Conservation (phyloP, 2,888 invertebrate genomes). For the Asteroscopus sphinx region DNA sequence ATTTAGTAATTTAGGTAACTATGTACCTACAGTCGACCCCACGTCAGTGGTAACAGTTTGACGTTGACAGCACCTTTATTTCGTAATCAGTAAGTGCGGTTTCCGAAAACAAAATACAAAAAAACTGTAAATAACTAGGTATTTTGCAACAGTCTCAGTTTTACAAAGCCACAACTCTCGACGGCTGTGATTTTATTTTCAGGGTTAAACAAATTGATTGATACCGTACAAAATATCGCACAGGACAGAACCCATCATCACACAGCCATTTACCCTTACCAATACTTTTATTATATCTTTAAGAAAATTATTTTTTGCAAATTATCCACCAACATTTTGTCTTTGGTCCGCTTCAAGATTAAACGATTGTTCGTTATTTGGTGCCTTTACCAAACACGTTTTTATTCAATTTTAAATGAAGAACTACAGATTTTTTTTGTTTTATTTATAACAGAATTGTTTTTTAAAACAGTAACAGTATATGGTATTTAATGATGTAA, state of each 20-base stretch:
- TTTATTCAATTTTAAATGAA: constrained; percentile 58
- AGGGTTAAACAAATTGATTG: too few species aligned
- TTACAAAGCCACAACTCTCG: too few species aligned
- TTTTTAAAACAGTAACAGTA: constrained; percentile 44
- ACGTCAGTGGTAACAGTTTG: too few species aligned
- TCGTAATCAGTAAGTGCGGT: too few species aligned
- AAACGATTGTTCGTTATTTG: constrained; percentile 70
- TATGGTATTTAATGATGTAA: constrained; percentile 49
- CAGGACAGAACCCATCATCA: constrained; percentile 28
- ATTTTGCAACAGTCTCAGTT: too few species aligned
- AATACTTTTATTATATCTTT: constrained; percentile 48
- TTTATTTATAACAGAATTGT: constrained; percentile 33
- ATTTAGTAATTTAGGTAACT: too few species aligned
- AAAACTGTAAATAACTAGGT: too few species aligned
- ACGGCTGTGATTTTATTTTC: too few species aligned
- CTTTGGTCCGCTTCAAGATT: constrained; percentile 68
- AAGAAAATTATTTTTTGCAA: constrained; percentile 77
- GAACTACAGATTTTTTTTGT: constrained; percentile 27
- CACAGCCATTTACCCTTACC: background rate
- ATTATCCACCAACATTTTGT: constrained; percentile 61
- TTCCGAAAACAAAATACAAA: too few species aligned
- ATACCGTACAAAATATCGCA: background rate
- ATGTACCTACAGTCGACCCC: too few species aligned
- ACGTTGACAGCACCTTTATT: too few species aligned
- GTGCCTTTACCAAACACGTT: constrained; percentile 36